These are phyloP conservation scores for Anguilla anguilla DNA, from an alignment of 2,797 vertebrate genomes.

Conservation along the genomic window DNA sequence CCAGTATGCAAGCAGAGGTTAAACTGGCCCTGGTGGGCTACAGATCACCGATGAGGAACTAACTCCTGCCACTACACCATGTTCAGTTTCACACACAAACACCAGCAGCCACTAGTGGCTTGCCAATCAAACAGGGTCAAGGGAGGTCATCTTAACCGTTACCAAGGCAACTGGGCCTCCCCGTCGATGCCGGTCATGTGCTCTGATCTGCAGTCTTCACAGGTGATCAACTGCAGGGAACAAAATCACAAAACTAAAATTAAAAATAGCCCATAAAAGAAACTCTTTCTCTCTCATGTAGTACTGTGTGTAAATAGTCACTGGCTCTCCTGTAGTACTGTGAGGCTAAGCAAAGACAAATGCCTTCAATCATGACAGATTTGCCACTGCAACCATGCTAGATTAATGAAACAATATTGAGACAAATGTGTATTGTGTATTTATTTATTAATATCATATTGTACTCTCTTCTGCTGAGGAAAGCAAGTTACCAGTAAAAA, in stretches of 20 bases:
- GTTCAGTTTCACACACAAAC: neutral
- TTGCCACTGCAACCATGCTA: neutral
- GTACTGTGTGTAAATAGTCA: neutral
- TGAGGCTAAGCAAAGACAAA: neutral
- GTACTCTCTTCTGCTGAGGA: too few species aligned
- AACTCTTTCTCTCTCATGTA: too few species aligned
- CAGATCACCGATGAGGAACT: neutral
- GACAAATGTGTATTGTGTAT: too few species aligned
- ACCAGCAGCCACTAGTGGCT: neutral
- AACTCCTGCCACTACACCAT: neutral
- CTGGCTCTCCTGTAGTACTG: neutral
- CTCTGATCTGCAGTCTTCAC: conserved; percentile 37
- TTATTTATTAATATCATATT: too few species aligned
- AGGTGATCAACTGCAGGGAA: conserved; percentile 38
- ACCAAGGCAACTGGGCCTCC: conserved; percentile 53
- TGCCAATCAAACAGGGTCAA: neutral
- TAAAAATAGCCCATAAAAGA: neutral
- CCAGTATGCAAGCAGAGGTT: neutral
- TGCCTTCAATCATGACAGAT: neutral
- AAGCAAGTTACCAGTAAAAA: neutral
- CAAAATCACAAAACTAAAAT: conserved; percentile 14
- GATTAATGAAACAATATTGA: neutral
- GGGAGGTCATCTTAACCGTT: conserved; percentile 33
- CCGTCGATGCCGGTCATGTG: conserved; percentile 50
- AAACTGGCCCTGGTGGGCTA: too few species aligned